A percentile compares a stretch with the other conserved stretches of the same genome.
phyloP scores from a whole-genome alignment of 2,113 vertebrate genomes.

The Scortum barcoo region DNA sequence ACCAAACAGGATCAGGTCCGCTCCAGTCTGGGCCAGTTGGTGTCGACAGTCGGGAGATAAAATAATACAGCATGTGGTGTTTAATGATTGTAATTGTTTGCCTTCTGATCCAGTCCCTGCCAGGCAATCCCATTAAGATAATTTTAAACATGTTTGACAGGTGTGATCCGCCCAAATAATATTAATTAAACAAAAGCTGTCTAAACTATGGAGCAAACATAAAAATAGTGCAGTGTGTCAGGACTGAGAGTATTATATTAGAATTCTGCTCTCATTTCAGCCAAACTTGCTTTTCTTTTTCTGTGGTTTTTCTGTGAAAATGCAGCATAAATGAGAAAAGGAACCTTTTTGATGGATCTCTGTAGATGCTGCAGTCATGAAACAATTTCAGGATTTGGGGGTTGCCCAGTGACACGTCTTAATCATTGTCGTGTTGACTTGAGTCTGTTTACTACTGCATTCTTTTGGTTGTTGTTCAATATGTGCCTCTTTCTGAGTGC shows the following conservation, averaged over 20 bases:
- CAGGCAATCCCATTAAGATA: constrained; percentile 53
- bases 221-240: constrained; percentile 22
- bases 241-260: constrained; percentile 7
- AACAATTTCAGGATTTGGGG: constrained; percentile 1
- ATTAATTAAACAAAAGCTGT: constrained; percentile 31
- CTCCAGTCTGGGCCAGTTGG: constrained; percentile 56
- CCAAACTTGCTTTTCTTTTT: not conserved
- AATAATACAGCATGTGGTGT: constrained; percentile 63
- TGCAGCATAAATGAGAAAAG: not conserved
- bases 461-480: not conserved
- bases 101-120: constrained; percentile 58
- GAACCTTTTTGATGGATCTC: not conserved
- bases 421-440: not conserved
- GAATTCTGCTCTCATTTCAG: not conserved
- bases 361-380: not conserved
- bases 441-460: not conserved
- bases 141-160: constrained; percentile 57
- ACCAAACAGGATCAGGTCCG: constrained; percentile 42
- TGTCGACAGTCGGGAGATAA: constrained; percentile 64
- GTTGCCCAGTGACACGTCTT: not conserved
- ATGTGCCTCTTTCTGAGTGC: not conserved
- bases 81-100: constrained; percentile 60
- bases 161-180: constrained; percentile 50
- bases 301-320: constrained; percentile 8
- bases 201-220: constrained; percentile 13